These are phyloP conservation scores for Nyleta sp. DNA, from an alignment of 2,888 invertebrate genomes.

Conservation along the genomic window DNA sequence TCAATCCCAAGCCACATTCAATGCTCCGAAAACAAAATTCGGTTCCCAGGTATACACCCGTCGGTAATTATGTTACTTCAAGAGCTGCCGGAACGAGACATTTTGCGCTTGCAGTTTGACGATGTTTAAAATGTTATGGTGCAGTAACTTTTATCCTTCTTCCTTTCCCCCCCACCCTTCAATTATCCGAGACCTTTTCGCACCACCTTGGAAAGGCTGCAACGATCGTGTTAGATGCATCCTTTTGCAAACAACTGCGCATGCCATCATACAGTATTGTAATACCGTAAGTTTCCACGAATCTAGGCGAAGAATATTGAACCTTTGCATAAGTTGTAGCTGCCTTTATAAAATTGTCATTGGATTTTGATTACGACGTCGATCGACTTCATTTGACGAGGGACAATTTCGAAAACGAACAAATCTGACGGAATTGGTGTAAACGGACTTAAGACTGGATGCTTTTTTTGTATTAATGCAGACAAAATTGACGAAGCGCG, in stretches of 20 bases:
- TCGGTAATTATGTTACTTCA: slow-evolving; percentile 36
- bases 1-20: slow-evolving; percentile 13
- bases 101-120: slow-evolving; percentile 60
- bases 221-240: slow-evolving; percentile 54
- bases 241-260: slow-evolving; percentile 68
- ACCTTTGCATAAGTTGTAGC: slow-evolving; percentile 51
- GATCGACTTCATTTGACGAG: slow-evolving; percentile 13
- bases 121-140: slow-evolving; percentile 49
- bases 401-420: slow-evolving; percentile 15
- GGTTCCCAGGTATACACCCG: background rate
- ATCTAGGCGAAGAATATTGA: slow-evolving; percentile 54
- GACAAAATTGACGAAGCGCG: slow-evolving; percentile 50
- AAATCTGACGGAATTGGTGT: slow-evolving; percentile 33
- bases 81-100: slow-evolving; percentile 43
- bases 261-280: slow-evolving; percentile 72
- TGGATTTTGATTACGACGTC: slow-evolving; percentile 16
- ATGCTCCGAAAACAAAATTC: background rate
- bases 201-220: slow-evolving; percentile 36
- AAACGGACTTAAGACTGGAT: slow-evolving; percentile 53
- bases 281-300: slow-evolving; percentile 66
- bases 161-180: slow-evolving; percentile 7
- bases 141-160: slow-evolving; percentile 32
- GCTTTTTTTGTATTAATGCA: slow-evolving; percentile 41
- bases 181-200: slow-evolving; percentile 34
- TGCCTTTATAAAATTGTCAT: slow-evolving; percentile 55